Percentiles rank a stretch among this genome's conserved stretches.
phyloP scores from a whole-genome alignment of 1,140 invertebrate species.

The Antheraea mylitta region DNA sequence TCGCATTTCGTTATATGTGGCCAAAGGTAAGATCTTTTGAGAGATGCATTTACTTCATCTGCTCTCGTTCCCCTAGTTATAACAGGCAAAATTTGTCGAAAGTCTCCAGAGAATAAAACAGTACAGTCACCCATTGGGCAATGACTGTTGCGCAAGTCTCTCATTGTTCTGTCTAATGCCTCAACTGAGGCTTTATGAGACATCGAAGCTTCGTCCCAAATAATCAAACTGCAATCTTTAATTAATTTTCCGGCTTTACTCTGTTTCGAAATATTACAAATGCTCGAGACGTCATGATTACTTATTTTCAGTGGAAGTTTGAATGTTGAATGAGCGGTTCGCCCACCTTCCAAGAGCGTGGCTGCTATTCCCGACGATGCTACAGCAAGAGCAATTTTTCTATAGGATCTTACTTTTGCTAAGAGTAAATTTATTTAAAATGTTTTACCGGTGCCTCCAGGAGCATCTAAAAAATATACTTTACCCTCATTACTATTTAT shows the following conservation, averaged over 20 bases:
- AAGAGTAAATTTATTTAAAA: too few relatives aligned
- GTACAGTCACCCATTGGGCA: conserved; percentile 31
- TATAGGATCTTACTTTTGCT: too few relatives aligned
- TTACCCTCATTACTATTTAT: too few relatives aligned
- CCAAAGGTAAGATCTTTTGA: conserved; percentile 44
- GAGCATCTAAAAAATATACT: too few relatives aligned
- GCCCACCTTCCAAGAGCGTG: neutral
- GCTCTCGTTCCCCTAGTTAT: conserved; percentile 51
- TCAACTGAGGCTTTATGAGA: conserved; percentile 38
- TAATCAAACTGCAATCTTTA: conserved; percentile 43
- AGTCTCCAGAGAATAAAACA: conserved; percentile 59
- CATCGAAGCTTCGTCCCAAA: conserved; percentile 43
- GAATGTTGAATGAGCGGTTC: neutral
- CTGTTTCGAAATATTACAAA: conserved; percentile 44
- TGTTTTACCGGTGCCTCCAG: too few relatives aligned
- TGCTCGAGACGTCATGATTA: conserved; percentile 12
- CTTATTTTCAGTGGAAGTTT: neutral
- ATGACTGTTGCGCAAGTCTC: conserved; percentile 39
- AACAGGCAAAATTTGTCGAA: conserved; percentile 73
- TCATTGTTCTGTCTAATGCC: conserved; percentile 42
- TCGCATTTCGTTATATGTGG: conserved; percentile 39
- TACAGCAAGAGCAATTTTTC: too few relatives aligned
- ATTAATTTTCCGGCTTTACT: conserved; percentile 40
- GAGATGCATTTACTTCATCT: conserved; percentile 40
- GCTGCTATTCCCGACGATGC: neutral